A percentile compares a stretch with the other conserved stretches of the same genome.
Evolutionary conservation across 2,113 vertebrate species (phyloP).

Genomic region (Lophura nycthemera): DNA sequence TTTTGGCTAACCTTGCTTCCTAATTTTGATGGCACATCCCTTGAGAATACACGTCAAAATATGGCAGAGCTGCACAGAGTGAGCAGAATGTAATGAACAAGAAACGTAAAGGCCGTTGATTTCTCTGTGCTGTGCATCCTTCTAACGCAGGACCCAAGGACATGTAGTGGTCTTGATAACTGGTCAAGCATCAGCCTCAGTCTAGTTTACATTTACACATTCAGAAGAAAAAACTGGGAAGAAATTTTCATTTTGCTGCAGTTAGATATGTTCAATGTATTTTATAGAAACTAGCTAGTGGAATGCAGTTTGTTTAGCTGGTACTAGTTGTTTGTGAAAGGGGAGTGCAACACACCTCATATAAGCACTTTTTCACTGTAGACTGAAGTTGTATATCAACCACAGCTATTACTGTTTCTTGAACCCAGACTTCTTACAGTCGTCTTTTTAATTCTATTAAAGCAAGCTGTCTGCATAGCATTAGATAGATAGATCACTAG

Average conservation of each 20-base stretch:
- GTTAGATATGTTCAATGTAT: not conserved
- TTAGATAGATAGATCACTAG: not conserved
- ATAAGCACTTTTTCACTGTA: not conserved
- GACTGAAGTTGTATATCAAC: not conserved
- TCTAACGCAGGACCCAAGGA: slow-evolving; percentile 4
- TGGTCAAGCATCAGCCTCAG: slow-evolving; percentile 28
- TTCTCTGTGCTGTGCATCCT: slow-evolving; percentile 14
- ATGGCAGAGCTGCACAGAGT: not conserved
- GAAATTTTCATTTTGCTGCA: not conserved
- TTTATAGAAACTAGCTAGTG: not conserved
- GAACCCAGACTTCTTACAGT: not conserved
- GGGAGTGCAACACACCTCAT: not conserved
- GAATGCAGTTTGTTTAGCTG: not conserved
- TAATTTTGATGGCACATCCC: slow-evolving; percentile 54
- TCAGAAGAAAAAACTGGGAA: not conserved
- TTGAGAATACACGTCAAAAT: slow-evolving; percentile 6
- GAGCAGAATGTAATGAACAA: slow-evolving; percentile 51
- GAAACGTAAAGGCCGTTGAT: slow-evolving; percentile 21
- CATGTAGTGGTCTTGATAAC: slow-evolving; percentile 13
- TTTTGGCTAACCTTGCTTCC: slow-evolving; percentile 56
- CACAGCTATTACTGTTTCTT: not conserved
- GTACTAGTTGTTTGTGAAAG: not conserved
- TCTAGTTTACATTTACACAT: slow-evolving; percentile 10
- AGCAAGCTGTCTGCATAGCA: not conserved
- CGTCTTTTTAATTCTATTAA: not conserved